A percentile compares a stretch with the other conserved stretches of the same genome.
Conservation (phyloP, 2,113 vertebrate genomes). For the Reinhardtius hippoglossoides region DNA sequence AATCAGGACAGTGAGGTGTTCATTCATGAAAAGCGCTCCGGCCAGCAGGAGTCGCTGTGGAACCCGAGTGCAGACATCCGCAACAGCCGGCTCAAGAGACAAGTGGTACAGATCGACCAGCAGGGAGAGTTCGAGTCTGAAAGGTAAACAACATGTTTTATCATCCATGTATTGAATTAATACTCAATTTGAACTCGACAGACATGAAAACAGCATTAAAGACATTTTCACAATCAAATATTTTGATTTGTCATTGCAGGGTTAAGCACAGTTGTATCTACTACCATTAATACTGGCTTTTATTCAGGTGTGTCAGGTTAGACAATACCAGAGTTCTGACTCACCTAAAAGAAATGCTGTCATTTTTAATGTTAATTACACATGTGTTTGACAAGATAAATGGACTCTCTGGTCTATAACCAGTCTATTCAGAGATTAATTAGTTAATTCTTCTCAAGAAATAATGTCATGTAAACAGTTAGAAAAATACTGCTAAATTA, state of each 20-base stretch:
- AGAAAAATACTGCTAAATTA: neutral
- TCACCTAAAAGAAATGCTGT: no score
- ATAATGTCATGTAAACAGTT: neutral
- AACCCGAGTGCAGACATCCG: constrained; percentile 88
- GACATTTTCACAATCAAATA: neutral
- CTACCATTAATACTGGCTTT: no score
- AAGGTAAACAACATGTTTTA: constrained; percentile 78
- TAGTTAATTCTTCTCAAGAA: no score
- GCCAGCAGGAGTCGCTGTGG: constrained; percentile 88
- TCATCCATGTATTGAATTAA: neutral
- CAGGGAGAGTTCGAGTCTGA: constrained; percentile 93
- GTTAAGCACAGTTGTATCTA: no score
- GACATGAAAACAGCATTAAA: neutral
- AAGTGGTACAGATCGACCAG: constrained; percentile 88
- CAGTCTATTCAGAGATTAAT: no score
- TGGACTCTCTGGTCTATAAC: no score
- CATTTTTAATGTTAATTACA: no score
- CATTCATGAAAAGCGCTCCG: constrained; percentile 85
- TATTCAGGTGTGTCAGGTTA: no score
- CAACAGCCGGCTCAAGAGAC: constrained; percentile 87
- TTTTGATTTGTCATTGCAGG: neutral
- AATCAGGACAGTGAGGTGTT: constrained; percentile 92
- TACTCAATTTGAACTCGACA: neutral
- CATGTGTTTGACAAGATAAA: no score
- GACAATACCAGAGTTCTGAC: no score